Base-by-base conservation (phyloP, 2,113 vertebrate genomes). In the Pica pica region DNA sequence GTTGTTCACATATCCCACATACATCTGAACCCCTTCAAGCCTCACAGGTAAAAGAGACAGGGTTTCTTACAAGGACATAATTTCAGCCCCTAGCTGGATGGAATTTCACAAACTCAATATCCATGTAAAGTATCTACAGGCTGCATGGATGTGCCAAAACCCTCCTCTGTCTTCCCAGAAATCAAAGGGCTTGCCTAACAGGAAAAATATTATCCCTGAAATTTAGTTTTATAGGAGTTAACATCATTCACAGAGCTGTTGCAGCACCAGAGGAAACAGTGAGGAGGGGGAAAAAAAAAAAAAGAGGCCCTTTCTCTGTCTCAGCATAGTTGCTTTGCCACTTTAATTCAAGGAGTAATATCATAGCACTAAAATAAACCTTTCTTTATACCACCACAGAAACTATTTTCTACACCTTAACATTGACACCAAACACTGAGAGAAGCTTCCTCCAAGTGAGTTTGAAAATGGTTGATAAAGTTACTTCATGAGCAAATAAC, bases 161-260 rank as follows among this genome's bases (percentile, higher is more conserved):
- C 8, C 22, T 95, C 69, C 63, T 47, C 67, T 50, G 41, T 53
- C 87, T 94, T 87, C 33, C 67, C 55, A 56, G 76, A 95, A 96
- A 95, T 82, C 84, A 91, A 83, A 91, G 59, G 15, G 14, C 16
- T 91, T 93, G 28, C 37, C 64, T 89, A 94, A 74, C 65, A 87
- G 27, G 52, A 75, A 65, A 57, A 59, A 31, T 65, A 46, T 60
- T 73, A 70, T 18, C 67, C 77, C 56, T 73, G 31, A 81, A 87
- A n/a, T 85, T 92, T 33, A 69, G 44, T 55, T 91, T 93, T 28
- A 85, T 79, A 65, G 35, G 46, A 65, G 18, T 91, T 95, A 57
- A 60, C 53, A 41, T 77, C 70, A 93, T 69, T 33, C 27, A 69
- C 61, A 73, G 74, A 57, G 21, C 21, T 87, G 68, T 49, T 57